Base-by-base conservation (phyloP, 1,140 invertebrate species). In the Eueides isabella region DNA sequence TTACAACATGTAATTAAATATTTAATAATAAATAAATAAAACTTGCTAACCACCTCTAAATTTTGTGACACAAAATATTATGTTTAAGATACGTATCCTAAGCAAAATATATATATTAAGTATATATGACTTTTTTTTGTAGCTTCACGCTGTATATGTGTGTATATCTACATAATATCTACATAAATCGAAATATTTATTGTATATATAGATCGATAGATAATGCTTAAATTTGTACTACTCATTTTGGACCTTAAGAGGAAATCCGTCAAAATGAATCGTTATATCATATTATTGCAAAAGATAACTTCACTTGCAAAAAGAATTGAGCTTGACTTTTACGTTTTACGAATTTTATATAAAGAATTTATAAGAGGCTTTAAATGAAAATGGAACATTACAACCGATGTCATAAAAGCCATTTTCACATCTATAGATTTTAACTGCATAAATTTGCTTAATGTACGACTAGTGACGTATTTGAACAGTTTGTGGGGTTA, bases 371-470 rank as follows among this genome's bases (percentile, higher is more conserved):
- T 9, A 3, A 55, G n/a, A 55, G 2, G 9, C 9, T 55, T 26
- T 19, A 55, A 55, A 55, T 55, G 4, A 55, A 55, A 55, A 55
- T 55, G 48, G 23, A 2, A 23, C 48, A 55, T 19, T n/a, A 23
- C 2, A 23, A 55, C n/a, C 19, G 16, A 30, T 33, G 16, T 19
- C 26, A 70, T 71, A 70, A 69, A 38, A 28, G 48, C 44, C 26
- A 12, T 38, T 64, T 77, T 70, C 63, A 12, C 26, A 71, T 74
- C 38, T 62, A 19, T 74, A 16, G 19, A 19, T 41, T 70, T 44
- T 14, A 70, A 38, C 26, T 55, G 30, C 16, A 35, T 26, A 12
- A 6, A 23, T 44, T 41, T 71, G 62, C 62, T 81, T 83, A 76
- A 80, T 81, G 75, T 80, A 2, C 9, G 19, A 7, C 19, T 19